Conservation (phyloP, 2,113 vertebrate genomes). For the Nothobranchius kuhntae region DNA sequence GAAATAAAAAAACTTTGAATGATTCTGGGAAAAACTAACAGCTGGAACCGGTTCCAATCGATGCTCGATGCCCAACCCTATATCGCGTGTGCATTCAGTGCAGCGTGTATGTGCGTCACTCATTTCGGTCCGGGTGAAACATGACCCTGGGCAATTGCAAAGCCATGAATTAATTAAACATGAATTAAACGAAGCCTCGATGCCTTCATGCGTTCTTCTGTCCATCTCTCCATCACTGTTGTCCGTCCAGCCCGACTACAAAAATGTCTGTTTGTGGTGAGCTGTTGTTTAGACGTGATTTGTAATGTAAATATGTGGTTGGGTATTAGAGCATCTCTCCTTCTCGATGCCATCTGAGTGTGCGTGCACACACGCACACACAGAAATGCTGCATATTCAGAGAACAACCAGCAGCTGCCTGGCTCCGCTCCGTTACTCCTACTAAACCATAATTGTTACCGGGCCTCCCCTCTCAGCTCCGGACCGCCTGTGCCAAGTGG, state of each 20-base stretch:
- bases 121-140: no score
- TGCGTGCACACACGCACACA: slow-evolving; percentile 29
- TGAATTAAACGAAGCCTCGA: no score
- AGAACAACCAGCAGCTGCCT: slow-evolving; percentile 56
- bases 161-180: no score
- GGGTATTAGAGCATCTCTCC: slow-evolving; percentile 49
- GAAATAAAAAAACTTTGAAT: no score
- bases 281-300: slow-evolving; percentile 71
- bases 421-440: slow-evolving; percentile 48
- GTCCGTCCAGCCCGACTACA: slow-evolving; percentile 34
- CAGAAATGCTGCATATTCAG: slow-evolving; percentile 28
- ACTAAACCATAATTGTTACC: slow-evolving; percentile 71
- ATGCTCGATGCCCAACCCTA: no score
- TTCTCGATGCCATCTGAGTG: slow-evolving; percentile 22
- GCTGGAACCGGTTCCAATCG: no score
- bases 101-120: no score
- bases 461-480: slow-evolving; percentile 45
- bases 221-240: slow-evolving; percentile 23
- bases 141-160: no score
- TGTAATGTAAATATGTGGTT: slow-evolving; percentile 77
- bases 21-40: no score
- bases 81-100: no score
- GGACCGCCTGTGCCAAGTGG: slow-evolving; percentile 49
- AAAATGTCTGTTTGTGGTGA: slow-evolving; percentile 63
- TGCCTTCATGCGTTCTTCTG: slow-evolving; percentile 22